Base-by-base conservation (phyloP, 2,797 vertebrate species). In the Choloepus didactylus region DNA sequence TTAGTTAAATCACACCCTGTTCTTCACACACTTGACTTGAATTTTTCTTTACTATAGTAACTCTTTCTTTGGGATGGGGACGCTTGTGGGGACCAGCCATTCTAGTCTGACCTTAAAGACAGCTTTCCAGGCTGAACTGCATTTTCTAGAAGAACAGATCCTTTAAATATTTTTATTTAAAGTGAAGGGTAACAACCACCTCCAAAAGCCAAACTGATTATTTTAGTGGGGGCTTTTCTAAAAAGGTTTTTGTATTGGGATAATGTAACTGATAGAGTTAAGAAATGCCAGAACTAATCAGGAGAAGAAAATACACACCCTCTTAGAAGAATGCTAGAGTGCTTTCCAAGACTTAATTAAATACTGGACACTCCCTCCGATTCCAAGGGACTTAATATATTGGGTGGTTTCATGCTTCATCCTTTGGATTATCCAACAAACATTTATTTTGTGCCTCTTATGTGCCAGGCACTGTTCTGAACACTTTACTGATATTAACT, bases 191-290 rank as follows among this genome's bases (percentile, higher is more conserved):
- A 97, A 95, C 66, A 89, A 72, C 44, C 96, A 96, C 87, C 96
- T 97, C 95, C 75, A 97, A 90, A 83, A 95, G 76, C 85, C 96
- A 93, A 97, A 66, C 0, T 0, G 11, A 94, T 95, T 94, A 84
- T 96, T 97, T 98, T 96, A 97, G 96, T 97, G 95, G 95, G 93
- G 96, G 90, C 72, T 93, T 97, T 97, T 96, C 94, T 92, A 96
- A 54, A 56, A 56, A 56, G 97, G 72, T 85, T 90, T 95, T 97
- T 81, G 82, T 85, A 80, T 54, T 14, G 0, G 41, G 59, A 90
- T 93, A 97, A 84, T 80, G 5, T 81, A 95, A 97, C 73, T 90
- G 97, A 96, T 66, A 0, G 3, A 96, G n/a, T 94, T 73, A 66
- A 56, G 94, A 97, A 95, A 96, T 90, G 56, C 83, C 82, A 89